Evolutionary conservation across 2,797 vertebrate genomes (phyloP), one percentile per base, ranked within the genome.

Genomic region (Enteromius mattozi): DNA sequence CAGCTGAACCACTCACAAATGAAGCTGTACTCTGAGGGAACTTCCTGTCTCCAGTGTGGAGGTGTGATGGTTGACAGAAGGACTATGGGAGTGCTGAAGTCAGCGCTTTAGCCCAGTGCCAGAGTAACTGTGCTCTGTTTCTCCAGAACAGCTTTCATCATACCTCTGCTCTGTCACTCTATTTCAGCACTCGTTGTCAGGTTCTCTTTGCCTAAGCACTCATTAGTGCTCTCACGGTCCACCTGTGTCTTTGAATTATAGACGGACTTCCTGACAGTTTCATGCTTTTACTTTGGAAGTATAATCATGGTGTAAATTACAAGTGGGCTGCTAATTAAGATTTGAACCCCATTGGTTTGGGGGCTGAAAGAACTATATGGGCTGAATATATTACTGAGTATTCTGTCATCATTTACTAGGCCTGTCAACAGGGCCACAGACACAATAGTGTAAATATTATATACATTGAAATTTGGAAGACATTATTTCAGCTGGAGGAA

Each of bases 111-210:
- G 3, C 24, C 7, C 47, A 42, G 49, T 3, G 16, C 16, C 2
- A 19, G 17, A 30, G 9, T 27, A 71, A 71, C 68, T 21, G 9
- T 0, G 3, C 24, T 54, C 49, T 16, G 14, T 54, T 81, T 71
- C 16, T 24, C 2, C 16, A 45, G 35, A 81, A 19, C 14, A 63
- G 6, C 69, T 45, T 81, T 56, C 27, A 72, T 74, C 27, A 61
- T 63, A 35, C 17, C 35, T 47, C 80, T 81, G 68, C 69, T 78
- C n/a, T 63, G 51, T 81, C 80, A 42, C 35, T 21, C n/a, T 30
- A 17, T 81, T 72, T 71, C 1, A 6, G 6, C 51, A 24, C 68
- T 70, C 35, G 8, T 47, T 49, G 27, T 80, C 13, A 4, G 35
- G 27, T 81, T 72, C 19, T 42, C 19, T 61, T 45, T n/a, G 24